These are phyloP conservation scores for Xiphydria camelus DNA, from an alignment of 2,888 invertebrate genomes.

Conservation along the genomic window DNA sequence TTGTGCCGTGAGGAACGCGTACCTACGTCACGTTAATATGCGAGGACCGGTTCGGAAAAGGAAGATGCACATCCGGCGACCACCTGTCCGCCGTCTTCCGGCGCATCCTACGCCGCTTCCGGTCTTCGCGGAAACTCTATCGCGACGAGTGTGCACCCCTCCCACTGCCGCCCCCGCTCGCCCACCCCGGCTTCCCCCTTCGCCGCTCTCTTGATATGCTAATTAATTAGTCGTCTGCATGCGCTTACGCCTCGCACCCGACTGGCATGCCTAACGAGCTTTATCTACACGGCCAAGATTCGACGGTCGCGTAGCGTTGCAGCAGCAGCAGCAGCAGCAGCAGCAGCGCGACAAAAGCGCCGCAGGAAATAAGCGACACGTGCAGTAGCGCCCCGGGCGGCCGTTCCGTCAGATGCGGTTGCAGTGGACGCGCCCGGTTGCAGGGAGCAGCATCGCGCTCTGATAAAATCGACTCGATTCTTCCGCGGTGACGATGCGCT, in stretches of 20 bases:
- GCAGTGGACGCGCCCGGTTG: too few species aligned
- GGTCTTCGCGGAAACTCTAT: conserved; percentile 46
- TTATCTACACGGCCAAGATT: too few species aligned
- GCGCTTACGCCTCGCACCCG: background rate
- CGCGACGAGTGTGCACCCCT: background rate
- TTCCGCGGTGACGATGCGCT: too few species aligned
- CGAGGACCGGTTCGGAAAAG: conserved; percentile 32
- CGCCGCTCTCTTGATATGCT: background rate
- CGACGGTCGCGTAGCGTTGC: too few species aligned
- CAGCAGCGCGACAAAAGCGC: too few species aligned
- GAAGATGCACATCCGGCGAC: conserved; percentile 56
- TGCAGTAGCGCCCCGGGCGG: too few species aligned
- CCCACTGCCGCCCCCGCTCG: background rate
- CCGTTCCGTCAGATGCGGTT: too few species aligned
- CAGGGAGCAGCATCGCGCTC: too few species aligned
- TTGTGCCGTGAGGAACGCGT: too few species aligned
- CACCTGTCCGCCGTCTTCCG: conserved; percentile 47
- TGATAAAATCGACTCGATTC: too few species aligned
- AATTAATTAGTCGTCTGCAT: conserved; percentile 3
- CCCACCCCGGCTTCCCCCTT: background rate
- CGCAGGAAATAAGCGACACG: too few species aligned
- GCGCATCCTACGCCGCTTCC: conserved; percentile 47
- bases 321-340: too few species aligned
- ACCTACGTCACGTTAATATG: background rate
- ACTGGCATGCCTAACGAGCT: background rate